A percentile compares a stretch with the other conserved stretches of the same genome.
These are phyloP conservation scores for Drosophila robusta DNA, from an alignment of 2,888 invertebrate species.

Conservation along the genomic window DNA sequence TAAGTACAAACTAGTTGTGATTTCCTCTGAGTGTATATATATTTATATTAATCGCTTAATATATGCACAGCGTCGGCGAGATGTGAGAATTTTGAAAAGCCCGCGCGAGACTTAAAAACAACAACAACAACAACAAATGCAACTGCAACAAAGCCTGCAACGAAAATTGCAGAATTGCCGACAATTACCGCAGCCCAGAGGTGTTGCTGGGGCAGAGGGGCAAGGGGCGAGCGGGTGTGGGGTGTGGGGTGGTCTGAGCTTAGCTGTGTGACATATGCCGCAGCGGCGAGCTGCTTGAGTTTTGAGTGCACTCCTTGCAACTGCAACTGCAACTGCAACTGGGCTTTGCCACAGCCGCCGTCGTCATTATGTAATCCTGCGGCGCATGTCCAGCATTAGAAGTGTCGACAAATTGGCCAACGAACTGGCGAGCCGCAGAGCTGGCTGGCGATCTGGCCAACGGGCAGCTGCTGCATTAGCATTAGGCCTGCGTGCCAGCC, in stretches of 20 bases:
- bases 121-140: conserved; percentile 13
- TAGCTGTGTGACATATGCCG: conserved; percentile 60
- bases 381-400: conserved; percentile 68
- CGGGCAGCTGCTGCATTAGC: conserved; percentile 57
- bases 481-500: conserved; percentile 49
- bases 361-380: conserved; percentile 56
- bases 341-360: conserved; percentile 26
- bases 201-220: conserved; percentile 2
- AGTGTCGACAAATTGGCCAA: conserved; percentile 77
- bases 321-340: conserved; percentile 48
- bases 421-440: conserved; percentile 1
- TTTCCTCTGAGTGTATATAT: not conserved
- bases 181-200: conserved; percentile 61
- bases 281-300: conserved; percentile 45
- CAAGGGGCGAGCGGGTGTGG: not conserved
- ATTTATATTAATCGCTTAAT: conserved; percentile 29
- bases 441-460: conserved; percentile 49
- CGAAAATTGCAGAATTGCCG: conserved; percentile 76
- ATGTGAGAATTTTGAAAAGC: conserved; percentile 64
- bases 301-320: conserved; percentile 54
- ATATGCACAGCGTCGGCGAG: conserved; percentile 66
- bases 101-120: conserved; percentile 8
- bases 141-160: conserved; percentile 61
- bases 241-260: not conserved
- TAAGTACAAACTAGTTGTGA: not conserved